phyloP scores from a whole-genome alignment of 2,888 invertebrate genomes.

The Ischnus inquisitorius region DNA sequence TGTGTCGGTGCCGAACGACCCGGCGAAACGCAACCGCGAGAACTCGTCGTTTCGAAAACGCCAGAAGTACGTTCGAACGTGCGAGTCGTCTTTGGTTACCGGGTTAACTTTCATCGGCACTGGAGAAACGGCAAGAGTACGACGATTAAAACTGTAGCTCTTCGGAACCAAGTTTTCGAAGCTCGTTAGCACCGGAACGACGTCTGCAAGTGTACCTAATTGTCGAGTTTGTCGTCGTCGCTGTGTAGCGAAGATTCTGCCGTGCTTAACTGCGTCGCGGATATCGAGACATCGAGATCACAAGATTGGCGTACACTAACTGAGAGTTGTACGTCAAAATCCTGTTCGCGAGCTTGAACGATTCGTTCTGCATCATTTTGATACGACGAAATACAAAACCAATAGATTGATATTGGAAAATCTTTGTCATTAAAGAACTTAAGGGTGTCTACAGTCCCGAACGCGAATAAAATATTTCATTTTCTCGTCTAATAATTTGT shows the following conservation, averaged over 20 bases:
- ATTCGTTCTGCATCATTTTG: too few relatives aligned
- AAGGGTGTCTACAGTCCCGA: too few relatives aligned
- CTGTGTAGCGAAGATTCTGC: not conserved
- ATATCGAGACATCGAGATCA: not conserved
- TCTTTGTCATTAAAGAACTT: too few relatives aligned
- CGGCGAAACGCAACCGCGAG: not conserved
- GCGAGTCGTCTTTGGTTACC: constrained; percentile 13
- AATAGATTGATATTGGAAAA: too few relatives aligned
- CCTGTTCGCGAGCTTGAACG: not conserved
- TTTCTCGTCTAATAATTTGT: too few relatives aligned
- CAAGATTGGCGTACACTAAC: not conserved
- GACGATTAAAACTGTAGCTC: constrained; percentile 56
- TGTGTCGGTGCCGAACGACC: constrained; percentile 2
- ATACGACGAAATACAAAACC: too few relatives aligned
- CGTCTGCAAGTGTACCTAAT: constrained; percentile 15
- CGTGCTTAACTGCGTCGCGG: not conserved
- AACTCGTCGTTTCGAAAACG: constrained; percentile 6
- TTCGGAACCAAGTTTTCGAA: constrained; percentile 58
- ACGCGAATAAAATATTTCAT: too few relatives aligned
- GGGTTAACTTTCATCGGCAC: not conserved
- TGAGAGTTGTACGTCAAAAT: not conserved
- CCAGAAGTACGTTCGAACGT: constrained; percentile 38
- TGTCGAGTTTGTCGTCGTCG: not conserved
- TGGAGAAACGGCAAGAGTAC: constrained; percentile 27
- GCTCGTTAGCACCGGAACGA: constrained; percentile 60